phyloP scores from a whole-genome alignment of 53 echinoderm and acorn worm genomes.

The Henricia sp. region DNA sequence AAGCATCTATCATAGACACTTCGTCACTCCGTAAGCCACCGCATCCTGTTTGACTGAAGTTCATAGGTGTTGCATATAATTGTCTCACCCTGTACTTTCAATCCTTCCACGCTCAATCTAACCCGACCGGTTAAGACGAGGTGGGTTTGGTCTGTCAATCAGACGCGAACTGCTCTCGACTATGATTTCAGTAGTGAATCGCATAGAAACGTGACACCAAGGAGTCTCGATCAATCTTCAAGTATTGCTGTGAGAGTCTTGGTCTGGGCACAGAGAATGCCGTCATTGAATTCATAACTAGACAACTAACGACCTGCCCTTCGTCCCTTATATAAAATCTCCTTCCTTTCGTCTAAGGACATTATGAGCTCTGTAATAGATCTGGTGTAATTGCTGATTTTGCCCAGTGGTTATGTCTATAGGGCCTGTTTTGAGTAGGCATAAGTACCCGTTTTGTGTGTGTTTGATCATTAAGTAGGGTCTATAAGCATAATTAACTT shows the following conservation, averaged over 20 bases:
- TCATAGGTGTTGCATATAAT: no score
- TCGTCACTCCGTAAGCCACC: background rate
- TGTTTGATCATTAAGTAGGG: no score
- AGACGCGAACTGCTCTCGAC: conserved; percentile 19
- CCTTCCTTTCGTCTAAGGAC: no score
- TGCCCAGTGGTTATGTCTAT: no score
- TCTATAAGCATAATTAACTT: no score
- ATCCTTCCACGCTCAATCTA: background rate
- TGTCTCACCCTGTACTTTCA: background rate
- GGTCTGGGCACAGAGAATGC: conserved; percentile 10
- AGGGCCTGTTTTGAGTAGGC: no score
- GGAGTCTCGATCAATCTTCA: conserved; percentile 51
- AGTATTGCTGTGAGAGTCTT: background rate
- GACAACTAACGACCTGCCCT: conserved; percentile 2
- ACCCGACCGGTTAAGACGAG: conserved; percentile 20
- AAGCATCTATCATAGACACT: no score
- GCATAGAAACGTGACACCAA: conserved; percentile 48
- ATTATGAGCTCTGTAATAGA: no score
- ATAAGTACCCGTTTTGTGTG: no score
- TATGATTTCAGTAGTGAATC: conserved; percentile 30
- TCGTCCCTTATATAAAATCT: no score
- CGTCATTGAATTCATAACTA: conserved; percentile 34
- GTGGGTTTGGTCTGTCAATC: conserved; percentile 36
- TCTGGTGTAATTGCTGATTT: no score
- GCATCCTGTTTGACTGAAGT: no score